Evolutionary conservation across 1,140 invertebrate species (phyloP).

Genomic region (Cyclina sinensis): DNA sequence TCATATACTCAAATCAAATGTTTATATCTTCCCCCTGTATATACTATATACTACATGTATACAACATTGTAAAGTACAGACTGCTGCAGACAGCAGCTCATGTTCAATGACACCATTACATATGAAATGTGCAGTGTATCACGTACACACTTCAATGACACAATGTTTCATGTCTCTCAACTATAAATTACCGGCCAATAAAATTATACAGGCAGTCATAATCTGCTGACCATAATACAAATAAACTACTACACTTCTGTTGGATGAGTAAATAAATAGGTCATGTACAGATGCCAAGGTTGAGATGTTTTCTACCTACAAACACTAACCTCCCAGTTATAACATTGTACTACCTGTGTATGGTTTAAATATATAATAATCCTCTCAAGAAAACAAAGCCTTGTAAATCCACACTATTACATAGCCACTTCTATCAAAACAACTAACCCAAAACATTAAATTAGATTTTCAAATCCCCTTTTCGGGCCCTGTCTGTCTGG

Average conservation of each 20-base stretch:
- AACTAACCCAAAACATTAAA: not conserved
- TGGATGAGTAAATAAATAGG: not conserved
- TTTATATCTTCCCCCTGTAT: too few species aligned
- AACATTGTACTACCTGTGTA: not conserved
- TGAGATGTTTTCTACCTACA: not conserved
- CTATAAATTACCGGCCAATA: too few species aligned
- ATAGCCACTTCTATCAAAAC: not conserved
- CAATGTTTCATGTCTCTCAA: too few species aligned
- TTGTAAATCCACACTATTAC: not conserved
- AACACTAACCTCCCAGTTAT: not conserved
- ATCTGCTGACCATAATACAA: too few species aligned
- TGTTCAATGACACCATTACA: too few species aligned
- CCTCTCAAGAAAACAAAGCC: too few species aligned
- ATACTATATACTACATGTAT: too few species aligned
- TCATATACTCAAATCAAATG: too few species aligned
- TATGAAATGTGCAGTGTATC: not conserved
- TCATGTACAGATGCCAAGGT: not conserved
- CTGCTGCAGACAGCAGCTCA: too few species aligned
- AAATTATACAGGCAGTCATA: too few species aligned
- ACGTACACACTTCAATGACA: not conserved
- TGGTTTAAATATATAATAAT: slow-evolving; percentile 19
- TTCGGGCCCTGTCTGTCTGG: slow-evolving; percentile 33
- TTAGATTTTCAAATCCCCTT: not conserved
- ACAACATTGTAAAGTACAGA: too few species aligned
- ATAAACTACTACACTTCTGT: too few species aligned